These are phyloP conservation scores for Ceraclea dissimilis DNA, from an alignment of 2,888 invertebrate genomes.

Conservation along the genomic window DNA sequence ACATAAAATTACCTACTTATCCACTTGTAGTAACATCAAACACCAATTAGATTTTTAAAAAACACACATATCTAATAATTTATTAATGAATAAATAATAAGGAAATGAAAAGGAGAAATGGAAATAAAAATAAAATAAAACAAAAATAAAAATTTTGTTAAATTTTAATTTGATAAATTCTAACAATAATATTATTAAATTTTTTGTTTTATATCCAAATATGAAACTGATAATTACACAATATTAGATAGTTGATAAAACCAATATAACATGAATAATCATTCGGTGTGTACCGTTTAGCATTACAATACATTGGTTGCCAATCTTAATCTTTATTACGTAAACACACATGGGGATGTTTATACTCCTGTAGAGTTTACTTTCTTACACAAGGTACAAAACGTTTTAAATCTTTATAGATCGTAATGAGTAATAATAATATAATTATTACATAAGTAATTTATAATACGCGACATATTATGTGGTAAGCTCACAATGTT, in stretches of 20 bases:
- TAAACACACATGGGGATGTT: constrained; percentile 32
- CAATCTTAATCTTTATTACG: background rate
- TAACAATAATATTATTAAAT: constrained; percentile 51
- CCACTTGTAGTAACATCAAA: constrained; percentile 22
- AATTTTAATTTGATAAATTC: constrained; percentile 52
- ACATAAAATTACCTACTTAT: background rate
- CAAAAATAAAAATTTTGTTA: constrained; percentile 45
- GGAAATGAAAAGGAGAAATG: constrained; percentile 26
- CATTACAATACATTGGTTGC: background rate
- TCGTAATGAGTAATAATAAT: background rate
- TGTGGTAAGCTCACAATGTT: constrained; percentile 22
- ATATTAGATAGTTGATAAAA: constrained; percentile 54
- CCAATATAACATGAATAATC: constrained; percentile 44
- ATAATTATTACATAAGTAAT: no score
- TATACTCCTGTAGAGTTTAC: constrained; percentile 44
- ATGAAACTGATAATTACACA: constrained; percentile 51
- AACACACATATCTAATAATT: constrained; percentile 16
- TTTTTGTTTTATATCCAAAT: constrained; percentile 32
- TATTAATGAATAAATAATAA: constrained; percentile 3
- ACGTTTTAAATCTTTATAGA: constrained; percentile 14
- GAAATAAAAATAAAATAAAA: constrained; percentile 38
- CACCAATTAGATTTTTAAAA: constrained; percentile 25
- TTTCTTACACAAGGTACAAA: constrained; percentile 42
- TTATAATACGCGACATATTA: constrained; percentile 21
- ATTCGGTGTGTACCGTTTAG: no score